Conservation (phyloP, 1,140 invertebrate genomes). For the Pogonomyrmex californicus region DNA sequence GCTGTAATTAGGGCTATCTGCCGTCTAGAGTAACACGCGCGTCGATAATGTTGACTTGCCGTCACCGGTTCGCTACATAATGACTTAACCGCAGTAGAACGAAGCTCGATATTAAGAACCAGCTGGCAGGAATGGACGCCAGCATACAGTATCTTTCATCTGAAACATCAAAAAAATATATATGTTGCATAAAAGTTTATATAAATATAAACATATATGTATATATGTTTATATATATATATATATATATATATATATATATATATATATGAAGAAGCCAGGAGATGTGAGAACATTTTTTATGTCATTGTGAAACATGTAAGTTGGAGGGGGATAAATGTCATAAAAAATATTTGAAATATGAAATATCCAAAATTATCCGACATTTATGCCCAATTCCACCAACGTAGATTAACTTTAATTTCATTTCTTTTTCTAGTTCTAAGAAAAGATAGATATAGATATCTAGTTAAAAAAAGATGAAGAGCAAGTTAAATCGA, state of each 20-base stretch:
- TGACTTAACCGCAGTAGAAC: conserved; percentile 87
- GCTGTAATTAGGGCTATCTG: conserved; percentile 65
- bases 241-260: no score
- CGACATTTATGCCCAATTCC: no score
- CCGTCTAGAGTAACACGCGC: conserved; percentile 45
- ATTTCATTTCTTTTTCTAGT: no score
- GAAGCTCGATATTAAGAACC: conserved; percentile 90
- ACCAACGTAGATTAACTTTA: no score
- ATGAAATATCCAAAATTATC: background rate
- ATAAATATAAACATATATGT: background rate
- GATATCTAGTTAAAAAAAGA: no score
- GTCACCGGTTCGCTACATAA: conserved; percentile 83
- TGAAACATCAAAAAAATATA: conserved; percentile 84
- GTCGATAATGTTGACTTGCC: conserved; percentile 35
- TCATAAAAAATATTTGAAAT: background rate
- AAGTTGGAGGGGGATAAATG: background rate
- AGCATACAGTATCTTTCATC: conserved; percentile 91
- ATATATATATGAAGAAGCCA: no score
- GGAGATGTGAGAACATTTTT: no score
- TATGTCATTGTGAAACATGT: background rate
- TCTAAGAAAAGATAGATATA: no score
- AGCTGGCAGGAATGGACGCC: conserved; percentile 90
- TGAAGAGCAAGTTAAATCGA: no score
- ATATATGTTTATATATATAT: no score
- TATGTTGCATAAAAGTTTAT: background rate